Percentiles rank a stretch among this genome's conserved stretches.
Evolutionary conservation across 2,888 invertebrate genomes (phyloP).

Genomic region (Nysson spinosus): DNA sequence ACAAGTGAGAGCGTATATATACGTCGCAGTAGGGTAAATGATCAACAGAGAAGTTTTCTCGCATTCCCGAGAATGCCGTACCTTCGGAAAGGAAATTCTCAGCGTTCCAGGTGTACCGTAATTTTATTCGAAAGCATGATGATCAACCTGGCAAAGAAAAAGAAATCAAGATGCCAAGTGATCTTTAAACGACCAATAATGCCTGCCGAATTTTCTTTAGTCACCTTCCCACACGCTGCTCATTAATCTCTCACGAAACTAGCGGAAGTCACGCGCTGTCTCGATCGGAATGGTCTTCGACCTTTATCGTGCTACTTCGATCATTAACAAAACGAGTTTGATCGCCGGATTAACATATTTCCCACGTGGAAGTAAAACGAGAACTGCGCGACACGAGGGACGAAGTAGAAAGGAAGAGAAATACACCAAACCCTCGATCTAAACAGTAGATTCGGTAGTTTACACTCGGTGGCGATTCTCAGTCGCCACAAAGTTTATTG

Average conservation of each 20-base stretch:
- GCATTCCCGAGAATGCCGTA: slow-evolving; percentile 9
- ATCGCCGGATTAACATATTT: no score
- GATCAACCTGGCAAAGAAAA: background rate
- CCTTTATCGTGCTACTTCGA: slow-evolving; percentile 20
- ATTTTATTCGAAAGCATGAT: background rate
- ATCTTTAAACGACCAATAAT: background rate
- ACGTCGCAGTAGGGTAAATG: background rate
- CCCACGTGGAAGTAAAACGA: no score
- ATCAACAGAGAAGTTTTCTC: slow-evolving; percentile 18
- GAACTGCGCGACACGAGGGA: no score
- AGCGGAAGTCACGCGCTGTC: background rate
- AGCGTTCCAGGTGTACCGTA: background rate
- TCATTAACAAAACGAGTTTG: no score
- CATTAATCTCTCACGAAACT: background rate
- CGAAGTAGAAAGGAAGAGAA: no score
- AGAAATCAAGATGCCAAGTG: background rate
- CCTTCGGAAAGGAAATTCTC: slow-evolving; percentile 4
- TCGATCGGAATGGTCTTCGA: slow-evolving; percentile 1
- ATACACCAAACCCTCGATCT: no score
- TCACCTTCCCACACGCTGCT: background rate
- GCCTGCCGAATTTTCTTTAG: background rate
- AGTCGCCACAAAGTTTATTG: no score
- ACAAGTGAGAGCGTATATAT: background rate
- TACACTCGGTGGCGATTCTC: no score
- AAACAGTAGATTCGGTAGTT: no score